phyloP scores from a whole-genome alignment of 2,888 invertebrate genomes.

The Ennomos erosarius region DNA sequence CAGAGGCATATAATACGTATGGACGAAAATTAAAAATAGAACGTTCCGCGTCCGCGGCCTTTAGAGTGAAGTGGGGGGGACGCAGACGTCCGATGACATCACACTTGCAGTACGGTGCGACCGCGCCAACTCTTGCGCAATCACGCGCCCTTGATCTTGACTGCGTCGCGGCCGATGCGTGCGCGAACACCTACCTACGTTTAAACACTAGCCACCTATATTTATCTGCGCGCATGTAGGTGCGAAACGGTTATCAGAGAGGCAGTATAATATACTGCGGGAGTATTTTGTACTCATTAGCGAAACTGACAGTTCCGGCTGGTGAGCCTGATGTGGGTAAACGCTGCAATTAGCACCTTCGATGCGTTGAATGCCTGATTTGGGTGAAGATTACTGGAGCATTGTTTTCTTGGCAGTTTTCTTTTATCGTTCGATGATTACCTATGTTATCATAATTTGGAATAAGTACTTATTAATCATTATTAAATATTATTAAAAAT shows the following conservation, averaged over 20 bases:
- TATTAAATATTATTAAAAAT: too few species aligned
- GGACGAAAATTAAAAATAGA: constrained; percentile 69
- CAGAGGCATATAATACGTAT: constrained; percentile 33
- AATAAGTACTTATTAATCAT: too few species aligned
- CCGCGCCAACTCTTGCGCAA: constrained; percentile 84
- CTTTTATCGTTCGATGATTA: neutral
- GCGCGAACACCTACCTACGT: constrained; percentile 65
- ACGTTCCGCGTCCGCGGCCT: constrained; percentile 75
- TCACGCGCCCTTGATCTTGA: constrained; percentile 85
- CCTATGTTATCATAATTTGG: too few species aligned
- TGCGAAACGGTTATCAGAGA: constrained; percentile 71
- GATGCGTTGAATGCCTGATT: constrained; percentile 44
- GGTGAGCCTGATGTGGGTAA: constrained; percentile 51
- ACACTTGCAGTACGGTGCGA: constrained; percentile 79
- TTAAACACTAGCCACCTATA: constrained; percentile 69
- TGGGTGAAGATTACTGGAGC: constrained; percentile 23
- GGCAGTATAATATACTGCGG: constrained; percentile 57
- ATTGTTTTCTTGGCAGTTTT: constrained; percentile 16
- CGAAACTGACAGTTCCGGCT: constrained; percentile 66
- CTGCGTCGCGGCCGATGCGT: constrained; percentile 83
- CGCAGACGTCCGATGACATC: constrained; percentile 79
- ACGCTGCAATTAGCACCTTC: constrained; percentile 53
- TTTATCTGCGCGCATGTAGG: constrained; percentile 78
- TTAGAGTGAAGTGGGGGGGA: constrained; percentile 57
- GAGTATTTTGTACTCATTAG: constrained; percentile 65